Conservation (phyloP, 2,888 invertebrate genomes). For the Netelia melanura region DNA sequence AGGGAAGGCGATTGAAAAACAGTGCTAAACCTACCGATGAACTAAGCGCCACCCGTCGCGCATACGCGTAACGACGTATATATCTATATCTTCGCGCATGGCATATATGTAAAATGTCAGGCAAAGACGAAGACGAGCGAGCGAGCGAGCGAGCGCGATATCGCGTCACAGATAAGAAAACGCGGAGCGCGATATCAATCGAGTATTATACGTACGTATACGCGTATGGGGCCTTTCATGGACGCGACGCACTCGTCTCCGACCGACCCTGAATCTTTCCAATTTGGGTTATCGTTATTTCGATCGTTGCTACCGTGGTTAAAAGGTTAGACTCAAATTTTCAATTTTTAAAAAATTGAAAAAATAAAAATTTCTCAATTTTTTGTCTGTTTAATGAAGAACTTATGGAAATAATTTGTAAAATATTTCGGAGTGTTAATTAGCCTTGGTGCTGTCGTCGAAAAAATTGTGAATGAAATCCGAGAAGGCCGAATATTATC, state of each 20-base stretch:
- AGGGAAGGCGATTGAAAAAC: constrained; percentile 24
- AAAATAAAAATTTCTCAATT: too few relatives aligned
- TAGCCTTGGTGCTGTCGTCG: too few relatives aligned
- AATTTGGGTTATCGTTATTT: too few relatives aligned
- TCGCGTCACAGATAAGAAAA: constrained; percentile 66
- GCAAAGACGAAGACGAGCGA: constrained; percentile 58
- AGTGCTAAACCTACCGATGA: constrained; percentile 77
- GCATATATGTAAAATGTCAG: constrained; percentile 28
- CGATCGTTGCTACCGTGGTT: too few relatives aligned
- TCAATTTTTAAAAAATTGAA: too few relatives aligned
- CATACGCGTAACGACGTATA: background rate
- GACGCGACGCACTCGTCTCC: background rate
- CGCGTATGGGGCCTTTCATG: constrained; percentile 8
- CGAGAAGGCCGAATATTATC: background rate
- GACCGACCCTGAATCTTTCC: too few relatives aligned
- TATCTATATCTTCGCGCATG: constrained; percentile 9
- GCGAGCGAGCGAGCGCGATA: constrained; percentile 46
- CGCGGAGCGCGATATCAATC: constrained; percentile 57
- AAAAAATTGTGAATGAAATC: background rate
- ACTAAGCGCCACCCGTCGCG: constrained; percentile 75
- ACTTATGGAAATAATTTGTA: too few relatives aligned
- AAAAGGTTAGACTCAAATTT: too few relatives aligned
- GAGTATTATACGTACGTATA: constrained; percentile 39
- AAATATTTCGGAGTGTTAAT: too few relatives aligned
- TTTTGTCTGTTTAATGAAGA: too few relatives aligned